Evolutionary conservation across 2,113 vertebrate species (phyloP), one percentile per base, ranked within the genome.

Genomic region (Platysternon megacephalum): DNA sequence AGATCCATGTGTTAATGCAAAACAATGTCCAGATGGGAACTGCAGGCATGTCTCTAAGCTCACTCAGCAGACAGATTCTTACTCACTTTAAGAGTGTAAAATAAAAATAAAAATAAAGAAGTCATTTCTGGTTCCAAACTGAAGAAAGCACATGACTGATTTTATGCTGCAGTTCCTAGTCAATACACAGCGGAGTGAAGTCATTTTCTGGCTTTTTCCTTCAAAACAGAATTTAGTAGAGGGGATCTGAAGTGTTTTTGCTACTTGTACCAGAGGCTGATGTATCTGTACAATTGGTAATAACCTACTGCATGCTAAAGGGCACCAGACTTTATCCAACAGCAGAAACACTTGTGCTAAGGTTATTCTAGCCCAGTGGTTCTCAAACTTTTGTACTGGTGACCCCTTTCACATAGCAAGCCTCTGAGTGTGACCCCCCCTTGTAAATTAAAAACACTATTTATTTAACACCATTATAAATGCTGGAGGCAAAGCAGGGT

Each of bases 41-140:
- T 24, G 8, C 2, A 80, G 52, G 42, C 42, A 46, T 76, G 12
- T 24, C 42, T 26, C 74, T 7, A 24, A 14, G 24, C 39, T 76
- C 74, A 5, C 42, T 46, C 42, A 84, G 29, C 85, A 94, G 83
- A 91, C 29, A 97, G 91, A 92, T 35, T 94, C 94, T 96, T 86
- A 95, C 46, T 91, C 84, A 91, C 86, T 80, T 32, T 29, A 83
- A 81, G 28, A 2, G 16, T 28, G 8, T 2, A 44, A 44, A 44
- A n/a, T n/a, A 44, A 44, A 81, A 90, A 92, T 76, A 84, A 74
- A 85, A 17, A 83, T 1, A 81, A 78, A 83, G n/a, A 48, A 42
- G 55, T 17, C 6, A 4, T 74, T 48, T 6, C 56, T 68, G 76
- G 81, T 89, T 85, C 92, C 56, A 87, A 93, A 89, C 1, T 81